Percentiles rank a stretch among this genome's conserved stretches.
Evolutionary conservation across 2,888 invertebrate genomes (phyloP).

Genomic region (Tinea pellionella): DNA sequence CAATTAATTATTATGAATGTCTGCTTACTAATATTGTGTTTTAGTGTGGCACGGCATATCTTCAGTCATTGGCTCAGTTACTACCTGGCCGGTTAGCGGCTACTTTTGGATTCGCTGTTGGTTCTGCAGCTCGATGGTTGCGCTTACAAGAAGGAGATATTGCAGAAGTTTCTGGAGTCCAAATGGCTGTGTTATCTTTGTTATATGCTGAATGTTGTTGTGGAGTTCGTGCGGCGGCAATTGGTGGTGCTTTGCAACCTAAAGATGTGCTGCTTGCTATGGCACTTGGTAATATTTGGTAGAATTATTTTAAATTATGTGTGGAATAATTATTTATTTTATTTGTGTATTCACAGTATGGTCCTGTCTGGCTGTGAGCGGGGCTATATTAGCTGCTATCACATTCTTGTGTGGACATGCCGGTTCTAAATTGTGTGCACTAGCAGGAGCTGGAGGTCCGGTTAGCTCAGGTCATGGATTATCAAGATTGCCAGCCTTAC

Average conservation of each 20-base stretch:
- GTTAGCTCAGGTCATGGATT: not conserved
- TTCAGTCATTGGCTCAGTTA: conserved; percentile 24
- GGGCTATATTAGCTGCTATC: not conserved
- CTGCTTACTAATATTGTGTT: conserved; percentile 17
- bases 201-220: conserved; percentile 44
- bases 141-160: not conserved
- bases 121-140: not conserved
- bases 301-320: too few relatives aligned
- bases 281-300: not conserved
- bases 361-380: not conserved
- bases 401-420: not conserved
- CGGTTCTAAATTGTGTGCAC: not conserved
- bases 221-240: conserved; percentile 31
- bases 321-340: too few relatives aligned
- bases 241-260: not conserved
- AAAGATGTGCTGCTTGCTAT: not conserved
- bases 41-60: conserved; percentile 40
- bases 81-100: conserved; percentile 19
- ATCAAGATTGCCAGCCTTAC: not conserved
- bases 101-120: conserved; percentile 16
- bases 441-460: not conserved
- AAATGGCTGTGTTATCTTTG: conserved; percentile 30
- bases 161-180: not conserved
- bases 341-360: not conserved
- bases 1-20: not conserved